phyloP scores from a whole-genome alignment of 2,797 vertebrate genomes.

The Acipenser transmontanus region DNA sequence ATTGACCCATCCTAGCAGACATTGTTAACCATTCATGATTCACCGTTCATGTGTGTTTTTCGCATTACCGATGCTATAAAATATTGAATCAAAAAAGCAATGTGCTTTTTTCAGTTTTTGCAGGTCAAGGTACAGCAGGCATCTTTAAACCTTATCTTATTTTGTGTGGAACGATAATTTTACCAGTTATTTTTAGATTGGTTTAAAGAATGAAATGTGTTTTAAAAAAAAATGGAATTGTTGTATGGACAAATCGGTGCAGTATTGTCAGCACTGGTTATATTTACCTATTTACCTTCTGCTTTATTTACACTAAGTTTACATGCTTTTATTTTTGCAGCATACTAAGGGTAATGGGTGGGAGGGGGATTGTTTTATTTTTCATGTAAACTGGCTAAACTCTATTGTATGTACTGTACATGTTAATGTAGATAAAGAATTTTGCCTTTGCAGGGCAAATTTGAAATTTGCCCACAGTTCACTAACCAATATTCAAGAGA shows the following conservation, averaged over 20 bases:
- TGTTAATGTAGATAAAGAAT: conserved; percentile 14
- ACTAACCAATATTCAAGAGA: conserved; percentile 9
- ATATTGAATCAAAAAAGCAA: background rate
- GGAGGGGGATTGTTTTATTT: background rate
- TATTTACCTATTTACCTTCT: background rate
- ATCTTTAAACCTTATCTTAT: background rate
- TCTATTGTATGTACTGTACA: conserved; percentile 11
- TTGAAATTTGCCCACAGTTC: conserved; percentile 17
- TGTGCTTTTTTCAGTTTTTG: background rate
- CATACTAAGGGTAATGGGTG: background rate
- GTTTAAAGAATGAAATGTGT: background rate
- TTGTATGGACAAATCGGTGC: background rate
- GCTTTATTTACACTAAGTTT: conserved; percentile 7
- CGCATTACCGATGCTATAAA: too few relatives aligned
- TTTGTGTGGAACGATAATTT: background rate
- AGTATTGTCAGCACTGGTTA: conserved; percentile 8
- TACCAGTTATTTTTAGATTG: background rate
- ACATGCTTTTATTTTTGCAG: background rate
- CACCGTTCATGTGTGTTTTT: too few relatives aligned
- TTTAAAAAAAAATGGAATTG: background rate
- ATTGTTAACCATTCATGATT: too few relatives aligned
- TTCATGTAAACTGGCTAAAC: conserved; percentile 6
- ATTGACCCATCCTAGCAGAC: too few relatives aligned
- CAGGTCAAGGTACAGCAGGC: background rate
- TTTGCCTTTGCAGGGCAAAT: conserved; percentile 8